Evolutionary conservation across 2,113 vertebrate species (phyloP), one percentile per base, ranked within the genome.

Genomic region (Tiliqua scincoides): DNA sequence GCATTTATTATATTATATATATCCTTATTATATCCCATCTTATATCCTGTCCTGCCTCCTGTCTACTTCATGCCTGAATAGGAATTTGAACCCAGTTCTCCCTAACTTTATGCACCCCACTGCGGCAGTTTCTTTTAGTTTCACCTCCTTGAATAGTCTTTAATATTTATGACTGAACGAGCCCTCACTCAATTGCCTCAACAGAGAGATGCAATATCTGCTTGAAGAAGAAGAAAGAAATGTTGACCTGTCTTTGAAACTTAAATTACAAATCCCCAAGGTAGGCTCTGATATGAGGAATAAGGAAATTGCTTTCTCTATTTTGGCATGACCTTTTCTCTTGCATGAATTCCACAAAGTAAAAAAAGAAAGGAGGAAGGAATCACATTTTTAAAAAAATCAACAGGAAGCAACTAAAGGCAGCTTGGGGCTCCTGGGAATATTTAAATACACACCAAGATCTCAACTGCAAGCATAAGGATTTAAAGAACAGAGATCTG

Each of bases 401-500:
- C 94, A 95, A 94, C 94, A 95, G 93, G 94, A 95, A 94, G 88
- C 84, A 94, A 95, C 88, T 92, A 90, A 88, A 94, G 93, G 92
- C 91, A 91, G 90, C 91, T 89, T 91, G 75, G 35, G 83, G 72
- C 93, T 92, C 93, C 79, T 90, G 93, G 94, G 93, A 93, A 91
- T 93, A 93, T 93, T 95, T 93, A 94, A 95, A 95, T 90, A 92
- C 87, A 93, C 88, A 93, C 88, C 90, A 93, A 94, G 91, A 93
- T 90, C 91, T 93, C 92, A 93, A 94, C 89, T 93, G 93, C 93
- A 95, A 94, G 93, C 92, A 92, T 43, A 89, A 93, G 81, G 92
- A 92, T 95, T 94, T 95, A 90, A 93, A 91, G 90, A 93, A 87
- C 89, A 93, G 74, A 85, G 0, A 86, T 89, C 85, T 92, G 21